phyloP scores from a whole-genome alignment of 1,140 invertebrate genomes.

The Halyomorpha halys region DNA sequence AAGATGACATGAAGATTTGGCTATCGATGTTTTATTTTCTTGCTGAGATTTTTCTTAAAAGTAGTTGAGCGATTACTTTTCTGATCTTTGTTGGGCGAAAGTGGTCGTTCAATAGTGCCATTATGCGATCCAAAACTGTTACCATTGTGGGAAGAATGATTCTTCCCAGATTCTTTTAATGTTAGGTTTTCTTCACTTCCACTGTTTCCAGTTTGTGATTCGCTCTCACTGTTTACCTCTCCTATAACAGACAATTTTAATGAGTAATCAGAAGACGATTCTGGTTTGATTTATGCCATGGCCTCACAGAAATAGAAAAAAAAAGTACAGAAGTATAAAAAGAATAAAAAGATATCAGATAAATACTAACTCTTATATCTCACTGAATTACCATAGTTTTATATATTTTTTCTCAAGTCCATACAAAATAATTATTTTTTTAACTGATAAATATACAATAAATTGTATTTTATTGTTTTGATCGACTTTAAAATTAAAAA shows the following conservation, averaged over 20 bases:
- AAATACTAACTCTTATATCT: too few relatives aligned
- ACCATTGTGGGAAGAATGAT: constrained; percentile 27
- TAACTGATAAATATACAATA: too few relatives aligned
- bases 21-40: constrained; percentile 31
- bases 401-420: too few relatives aligned
- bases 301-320: too few relatives aligned
- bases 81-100: constrained; percentile 26
- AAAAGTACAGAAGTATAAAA: too few relatives aligned
- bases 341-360: too few relatives aligned
- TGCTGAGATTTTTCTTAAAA: constrained; percentile 28
- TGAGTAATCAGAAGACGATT: neutral
- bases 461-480: too few relatives aligned
- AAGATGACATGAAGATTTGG: neutral
- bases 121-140: constrained; percentile 23
- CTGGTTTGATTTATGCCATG: too few relatives aligned
- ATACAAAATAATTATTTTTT: too few relatives aligned
- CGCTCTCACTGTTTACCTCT: constrained; percentile 76
- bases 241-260: constrained; percentile 43
- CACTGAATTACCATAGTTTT: too few relatives aligned
- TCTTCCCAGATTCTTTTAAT: constrained; percentile 30
- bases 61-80: constrained; percentile 21
- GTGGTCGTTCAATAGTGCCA: constrained; percentile 17
- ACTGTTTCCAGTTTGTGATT: constrained; percentile 68
- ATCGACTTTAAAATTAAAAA: too few relatives aligned
- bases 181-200: constrained; percentile 51